phyloP scores from a whole-genome alignment of 2,113 vertebrate genomes.

The Sula dactylatra region DNA sequence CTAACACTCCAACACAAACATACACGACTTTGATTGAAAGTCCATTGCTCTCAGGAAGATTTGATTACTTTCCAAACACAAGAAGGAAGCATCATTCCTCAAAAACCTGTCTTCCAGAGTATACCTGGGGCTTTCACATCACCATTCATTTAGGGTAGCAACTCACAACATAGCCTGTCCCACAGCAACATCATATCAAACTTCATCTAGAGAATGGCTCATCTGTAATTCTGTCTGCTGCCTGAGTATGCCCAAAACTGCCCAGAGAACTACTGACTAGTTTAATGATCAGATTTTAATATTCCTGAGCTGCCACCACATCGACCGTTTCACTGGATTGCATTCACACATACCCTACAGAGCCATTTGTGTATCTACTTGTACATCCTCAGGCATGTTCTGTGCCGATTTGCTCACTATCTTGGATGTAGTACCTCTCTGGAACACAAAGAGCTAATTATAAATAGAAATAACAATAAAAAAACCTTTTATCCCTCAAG shows the following conservation, averaged over 20 bases:
- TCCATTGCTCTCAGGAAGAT: not conserved
- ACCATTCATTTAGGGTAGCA: slow-evolving; percentile 17
- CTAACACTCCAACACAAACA: not conserved
- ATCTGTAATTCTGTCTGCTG: not conserved
- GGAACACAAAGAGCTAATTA: not conserved
- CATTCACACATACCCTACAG: not conserved
- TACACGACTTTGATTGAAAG: slow-evolving; percentile 1
- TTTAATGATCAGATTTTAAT: slow-evolving; percentile 9
- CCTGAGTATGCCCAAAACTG: not conserved
- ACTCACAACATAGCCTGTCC: not conserved
- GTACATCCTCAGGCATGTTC: not conserved
- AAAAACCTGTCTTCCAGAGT: not conserved
- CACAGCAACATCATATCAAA: not conserved
- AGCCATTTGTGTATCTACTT: not conserved
- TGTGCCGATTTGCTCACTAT: not conserved
- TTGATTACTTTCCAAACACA: slow-evolving; percentile 26
- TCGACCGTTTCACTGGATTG: not conserved
- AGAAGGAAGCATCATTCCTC: slow-evolving; percentile 18
- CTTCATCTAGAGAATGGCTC: not conserved
- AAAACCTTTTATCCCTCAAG: not conserved
- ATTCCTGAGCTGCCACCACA: not conserved
- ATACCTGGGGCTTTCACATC: slow-evolving; percentile 6
- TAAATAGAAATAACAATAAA: slow-evolving; percentile 5
- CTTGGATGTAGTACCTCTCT: not conserved
- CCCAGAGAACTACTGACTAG: not conserved